Conservation (phyloP, 2,888 invertebrate species). For the Thera obeliscata region DNA sequence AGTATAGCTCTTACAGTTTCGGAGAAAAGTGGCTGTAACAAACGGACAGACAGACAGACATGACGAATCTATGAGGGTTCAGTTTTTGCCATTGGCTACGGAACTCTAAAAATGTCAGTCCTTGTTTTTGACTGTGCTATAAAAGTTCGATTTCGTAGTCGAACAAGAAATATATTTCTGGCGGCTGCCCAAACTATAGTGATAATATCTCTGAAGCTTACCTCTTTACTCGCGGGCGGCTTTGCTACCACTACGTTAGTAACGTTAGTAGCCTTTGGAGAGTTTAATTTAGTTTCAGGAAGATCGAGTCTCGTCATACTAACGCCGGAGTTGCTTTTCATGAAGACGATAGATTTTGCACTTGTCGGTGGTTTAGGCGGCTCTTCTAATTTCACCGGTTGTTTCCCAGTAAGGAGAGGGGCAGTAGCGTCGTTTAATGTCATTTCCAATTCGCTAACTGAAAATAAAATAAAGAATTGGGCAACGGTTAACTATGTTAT, state of each 20-base stretch:
- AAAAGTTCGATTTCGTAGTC: too few species aligned
- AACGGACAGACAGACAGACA: too few species aligned
- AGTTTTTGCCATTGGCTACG: too few species aligned
- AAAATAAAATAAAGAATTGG: constrained; percentile 7
- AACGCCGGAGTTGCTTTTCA: constrained; percentile 19
- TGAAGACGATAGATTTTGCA: not conserved
- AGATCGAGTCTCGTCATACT: constrained; percentile 15
- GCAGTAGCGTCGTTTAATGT: constrained; percentile 46
- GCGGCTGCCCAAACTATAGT: too few species aligned
- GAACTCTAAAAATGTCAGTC: too few species aligned
- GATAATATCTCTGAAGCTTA: constrained; percentile 1
- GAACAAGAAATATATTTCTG: too few species aligned
- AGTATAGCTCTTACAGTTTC: too few species aligned
- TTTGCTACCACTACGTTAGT: constrained; percentile 10
- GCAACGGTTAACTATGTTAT: not conserved
- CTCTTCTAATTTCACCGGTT: constrained; percentile 1
- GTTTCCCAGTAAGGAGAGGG: constrained; percentile 16
- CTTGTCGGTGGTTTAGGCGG: constrained; percentile 13
- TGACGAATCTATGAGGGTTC: too few species aligned
- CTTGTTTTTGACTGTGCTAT: too few species aligned
- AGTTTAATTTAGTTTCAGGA: constrained; percentile 6
- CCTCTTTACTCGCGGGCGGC: constrained; percentile 14
- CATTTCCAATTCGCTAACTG: constrained; percentile 35
- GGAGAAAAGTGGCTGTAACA: too few species aligned
- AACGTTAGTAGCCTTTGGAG: not conserved